A percentile compares a stretch with the other conserved stretches of the same genome.
These are phyloP conservation scores for Electrona antarctica DNA, from an alignment of 2,113 vertebrate species.

Conservation along the genomic window DNA sequence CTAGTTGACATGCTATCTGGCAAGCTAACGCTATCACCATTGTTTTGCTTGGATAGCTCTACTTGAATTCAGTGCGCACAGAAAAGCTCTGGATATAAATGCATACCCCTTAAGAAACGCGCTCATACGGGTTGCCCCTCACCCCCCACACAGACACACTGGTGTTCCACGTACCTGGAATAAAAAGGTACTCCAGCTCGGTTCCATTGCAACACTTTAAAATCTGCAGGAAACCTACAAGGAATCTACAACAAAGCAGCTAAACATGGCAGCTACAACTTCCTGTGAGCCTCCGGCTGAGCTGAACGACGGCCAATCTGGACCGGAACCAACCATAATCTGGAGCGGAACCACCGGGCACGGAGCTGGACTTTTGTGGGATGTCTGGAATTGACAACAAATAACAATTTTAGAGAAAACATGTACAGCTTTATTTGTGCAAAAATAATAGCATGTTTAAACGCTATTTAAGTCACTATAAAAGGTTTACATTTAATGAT, in stretches of 20 bases:
- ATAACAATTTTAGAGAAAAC: neutral
- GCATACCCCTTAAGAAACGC: neutral
- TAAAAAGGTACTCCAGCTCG: constrained; percentile 90
- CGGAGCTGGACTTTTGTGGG: constrained; percentile 18
- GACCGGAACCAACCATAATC: too few species aligned
- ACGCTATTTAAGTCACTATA: too few species aligned
- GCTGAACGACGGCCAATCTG: constrained; percentile 65
- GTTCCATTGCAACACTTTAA: constrained; percentile 84
- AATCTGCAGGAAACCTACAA: constrained; percentile 83
- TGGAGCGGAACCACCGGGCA: too few species aligned
- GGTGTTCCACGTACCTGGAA: constrained; percentile 82
- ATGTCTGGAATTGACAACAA: neutral
- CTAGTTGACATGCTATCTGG: constrained; percentile 51
- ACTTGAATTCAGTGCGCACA: constrained; percentile 56
- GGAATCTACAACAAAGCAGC: constrained; percentile 88
- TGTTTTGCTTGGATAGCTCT: constrained; percentile 72
- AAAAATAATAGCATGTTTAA: neutral
- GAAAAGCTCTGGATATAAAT: neutral
- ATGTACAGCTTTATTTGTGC: neutral
- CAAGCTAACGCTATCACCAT: constrained; percentile 71
- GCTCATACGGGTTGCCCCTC: neutral
- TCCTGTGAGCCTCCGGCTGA: constrained; percentile 81
- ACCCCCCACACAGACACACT: neutral
- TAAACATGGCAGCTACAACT: constrained; percentile 87
- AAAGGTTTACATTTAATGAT: too few species aligned